Evolutionary conservation across 2,797 vertebrate genomes (phyloP).

Genomic region (Phrynocephalus vlangalii): DNA sequence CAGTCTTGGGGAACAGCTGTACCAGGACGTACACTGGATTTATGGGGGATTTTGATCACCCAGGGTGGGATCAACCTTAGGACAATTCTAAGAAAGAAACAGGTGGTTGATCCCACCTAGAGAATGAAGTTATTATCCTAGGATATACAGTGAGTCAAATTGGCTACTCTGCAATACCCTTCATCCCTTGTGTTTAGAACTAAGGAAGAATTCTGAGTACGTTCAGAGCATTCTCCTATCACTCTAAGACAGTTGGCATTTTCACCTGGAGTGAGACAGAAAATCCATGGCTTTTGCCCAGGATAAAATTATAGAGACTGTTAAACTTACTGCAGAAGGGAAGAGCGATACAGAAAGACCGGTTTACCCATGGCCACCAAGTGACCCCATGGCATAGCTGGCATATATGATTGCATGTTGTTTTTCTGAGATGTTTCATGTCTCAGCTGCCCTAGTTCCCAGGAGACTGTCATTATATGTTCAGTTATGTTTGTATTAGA

Average conservation of each 20-base stretch:
- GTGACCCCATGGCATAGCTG: background rate
- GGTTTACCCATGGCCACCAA: background rate
- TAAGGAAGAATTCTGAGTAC: background rate
- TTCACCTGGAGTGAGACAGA: background rate
- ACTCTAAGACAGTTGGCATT: background rate
- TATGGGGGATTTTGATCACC: too few species aligned
- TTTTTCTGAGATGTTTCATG: background rate
- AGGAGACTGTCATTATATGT: background rate
- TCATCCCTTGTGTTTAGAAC: background rate
- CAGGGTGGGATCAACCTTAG: too few species aligned
- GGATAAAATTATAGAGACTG: background rate
- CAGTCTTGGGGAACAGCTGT: too few species aligned
- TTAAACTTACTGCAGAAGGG: background rate
- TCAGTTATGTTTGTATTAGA: background rate
- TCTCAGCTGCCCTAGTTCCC: background rate
- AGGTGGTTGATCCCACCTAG: too few species aligned
- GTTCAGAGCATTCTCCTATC: background rate
- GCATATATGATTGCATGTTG: background rate
- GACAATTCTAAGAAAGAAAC: too few species aligned
- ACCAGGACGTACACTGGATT: too few species aligned
- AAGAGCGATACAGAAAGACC: background rate
- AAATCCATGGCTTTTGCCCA: background rate
- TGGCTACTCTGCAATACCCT: too few species aligned
- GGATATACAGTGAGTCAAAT: too few species aligned
- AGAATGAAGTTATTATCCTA: too few species aligned